These are phyloP conservation scores for Pristionchus mayeri DNA, from an alignment of 2,888 invertebrate genomes.

Conservation along the genomic window DNA sequence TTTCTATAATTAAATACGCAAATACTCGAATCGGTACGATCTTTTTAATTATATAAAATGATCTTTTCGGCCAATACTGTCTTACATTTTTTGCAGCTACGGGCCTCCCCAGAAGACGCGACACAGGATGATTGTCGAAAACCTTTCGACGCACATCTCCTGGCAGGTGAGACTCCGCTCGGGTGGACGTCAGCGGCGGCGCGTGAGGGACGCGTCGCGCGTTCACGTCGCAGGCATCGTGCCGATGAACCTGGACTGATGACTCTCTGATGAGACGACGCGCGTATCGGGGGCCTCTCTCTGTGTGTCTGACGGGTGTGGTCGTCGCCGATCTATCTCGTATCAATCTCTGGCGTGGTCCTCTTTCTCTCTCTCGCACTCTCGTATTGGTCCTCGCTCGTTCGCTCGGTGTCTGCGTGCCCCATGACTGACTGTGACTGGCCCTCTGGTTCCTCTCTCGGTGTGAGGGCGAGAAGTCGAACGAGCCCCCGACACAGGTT, in stretches of 20 bases:
- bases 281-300: neutral
- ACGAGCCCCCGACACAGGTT: slow-evolving; percentile 32
- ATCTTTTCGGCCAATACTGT: no score
- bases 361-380: neutral
- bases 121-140: slow-evolving; percentile 95
- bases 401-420: neutral
- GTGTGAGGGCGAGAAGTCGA: slow-evolving; percentile 16
- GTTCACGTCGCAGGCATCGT: no score
- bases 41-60: no score
- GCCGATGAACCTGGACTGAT: neutral
- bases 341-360: neutral
- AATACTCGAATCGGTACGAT: no score
- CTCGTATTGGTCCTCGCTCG: slow-evolving; percentile 36
- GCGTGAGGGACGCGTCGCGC: slow-evolving; percentile 27
- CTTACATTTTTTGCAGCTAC: slow-evolving; percentile 82
- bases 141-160: slow-evolving; percentile 96
- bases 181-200: neutral
- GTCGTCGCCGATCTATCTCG: slow-evolving; percentile 8
- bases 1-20: no score
- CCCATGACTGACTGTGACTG: slow-evolving; percentile 7
- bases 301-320: neutral
- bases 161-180: slow-evolving; percentile 88
- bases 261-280: neutral
- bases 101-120: slow-evolving; percentile 98
- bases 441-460: neutral